phyloP scores from a whole-genome alignment of 2,888 invertebrate species.

The Xestoiulus laeticollis region DNA sequence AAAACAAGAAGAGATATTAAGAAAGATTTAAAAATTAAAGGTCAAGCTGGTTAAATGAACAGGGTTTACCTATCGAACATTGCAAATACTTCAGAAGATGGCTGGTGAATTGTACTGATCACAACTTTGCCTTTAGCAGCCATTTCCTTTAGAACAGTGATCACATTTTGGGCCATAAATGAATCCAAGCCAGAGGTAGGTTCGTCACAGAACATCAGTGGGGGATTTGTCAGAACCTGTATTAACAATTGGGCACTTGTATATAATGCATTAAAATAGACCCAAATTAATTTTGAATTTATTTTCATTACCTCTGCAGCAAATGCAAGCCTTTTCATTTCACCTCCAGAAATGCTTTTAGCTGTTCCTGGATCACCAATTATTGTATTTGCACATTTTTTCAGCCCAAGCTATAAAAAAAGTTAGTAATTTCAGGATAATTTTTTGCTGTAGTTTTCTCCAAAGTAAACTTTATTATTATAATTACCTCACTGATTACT shows the following conservation, averaged over 20 bases:
- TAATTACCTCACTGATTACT: slow-evolving; percentile 77
- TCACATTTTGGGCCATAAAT: slow-evolving; percentile 94
- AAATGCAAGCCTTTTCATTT: slow-evolving; percentile 92
- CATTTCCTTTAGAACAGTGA: slow-evolving; percentile 72
- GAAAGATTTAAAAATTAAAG: neutral
- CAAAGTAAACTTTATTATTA: slow-evolving; percentile 28
- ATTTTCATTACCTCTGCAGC: slow-evolving; percentile 81
- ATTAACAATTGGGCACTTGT: slow-evolving; percentile 14
- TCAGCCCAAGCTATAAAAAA: slow-evolving; percentile 75
- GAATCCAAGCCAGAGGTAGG: slow-evolving; percentile 97
- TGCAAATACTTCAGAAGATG: slow-evolving; percentile 86
- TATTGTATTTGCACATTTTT: slow-evolving; percentile 87
- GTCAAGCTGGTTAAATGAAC: neutral
- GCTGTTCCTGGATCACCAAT: slow-evolving; percentile 88
- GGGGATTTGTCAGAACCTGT: slow-evolving; percentile 82
- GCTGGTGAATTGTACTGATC: slow-evolving; percentile 94
- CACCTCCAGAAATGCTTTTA: slow-evolving; percentile 95
- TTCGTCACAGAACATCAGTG: slow-evolving; percentile 95
- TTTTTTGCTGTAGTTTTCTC: neutral
- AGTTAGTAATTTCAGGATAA: neutral
- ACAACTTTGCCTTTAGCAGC: slow-evolving; percentile 81
- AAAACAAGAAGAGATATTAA: neutral
- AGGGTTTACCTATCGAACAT: slow-evolving; percentile 77
- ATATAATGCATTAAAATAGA: neutral
- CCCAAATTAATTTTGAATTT: neutral